phyloP scores from a whole-genome alignment of 2,888 invertebrate species.

The Orthonevra nobilis region DNA sequence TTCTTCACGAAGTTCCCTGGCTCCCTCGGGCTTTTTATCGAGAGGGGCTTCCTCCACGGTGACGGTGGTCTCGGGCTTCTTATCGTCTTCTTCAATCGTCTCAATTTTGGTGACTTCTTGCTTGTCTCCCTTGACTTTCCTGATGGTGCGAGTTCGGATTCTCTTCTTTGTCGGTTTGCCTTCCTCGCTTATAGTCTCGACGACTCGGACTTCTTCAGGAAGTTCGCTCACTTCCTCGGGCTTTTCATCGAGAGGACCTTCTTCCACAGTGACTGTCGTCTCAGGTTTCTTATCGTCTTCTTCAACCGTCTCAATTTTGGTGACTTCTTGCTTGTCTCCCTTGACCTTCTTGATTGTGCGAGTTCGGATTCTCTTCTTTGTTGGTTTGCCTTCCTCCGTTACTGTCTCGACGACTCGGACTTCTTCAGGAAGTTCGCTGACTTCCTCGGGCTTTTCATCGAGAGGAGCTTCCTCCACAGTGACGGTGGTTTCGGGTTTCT shows the following conservation, averaged over 20 bases:
- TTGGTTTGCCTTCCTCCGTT: conserved; percentile 72
- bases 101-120: conserved; percentile 77
- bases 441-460: conserved; percentile 50
- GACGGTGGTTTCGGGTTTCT: conserved; percentile 78
- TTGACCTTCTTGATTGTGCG: conserved; percentile 72
- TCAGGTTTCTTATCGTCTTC: conserved; percentile 76
- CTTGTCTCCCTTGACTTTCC: conserved; percentile 71
- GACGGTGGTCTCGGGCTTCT: conserved; percentile 75
- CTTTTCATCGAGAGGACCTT: conserved; percentile 50
- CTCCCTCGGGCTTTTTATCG: conserved; percentile 72
- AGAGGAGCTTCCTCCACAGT: conserved; percentile 71
- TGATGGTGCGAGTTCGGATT: conserved; percentile 71
- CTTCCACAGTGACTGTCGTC: conserved; percentile 73
- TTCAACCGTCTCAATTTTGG: conserved; percentile 74
- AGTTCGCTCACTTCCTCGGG: conserved; percentile 71
- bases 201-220: conserved; percentile 72
- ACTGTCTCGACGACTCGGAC: conserved; percentile 46
- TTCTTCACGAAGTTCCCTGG: conserved; percentile 73
- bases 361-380: conserved; percentile 74
- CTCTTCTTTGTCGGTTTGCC: conserved; percentile 73
- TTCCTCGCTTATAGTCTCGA: conserved; percentile 73
- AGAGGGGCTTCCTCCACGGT: conserved; percentile 65
- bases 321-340: conserved; percentile 73
- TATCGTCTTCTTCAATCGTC: conserved; percentile 74
- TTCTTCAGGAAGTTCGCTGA: conserved; percentile 65